phyloP scores from a whole-genome alignment of 1,140 invertebrate genomes.

The Drosophila sechellia region DNA sequence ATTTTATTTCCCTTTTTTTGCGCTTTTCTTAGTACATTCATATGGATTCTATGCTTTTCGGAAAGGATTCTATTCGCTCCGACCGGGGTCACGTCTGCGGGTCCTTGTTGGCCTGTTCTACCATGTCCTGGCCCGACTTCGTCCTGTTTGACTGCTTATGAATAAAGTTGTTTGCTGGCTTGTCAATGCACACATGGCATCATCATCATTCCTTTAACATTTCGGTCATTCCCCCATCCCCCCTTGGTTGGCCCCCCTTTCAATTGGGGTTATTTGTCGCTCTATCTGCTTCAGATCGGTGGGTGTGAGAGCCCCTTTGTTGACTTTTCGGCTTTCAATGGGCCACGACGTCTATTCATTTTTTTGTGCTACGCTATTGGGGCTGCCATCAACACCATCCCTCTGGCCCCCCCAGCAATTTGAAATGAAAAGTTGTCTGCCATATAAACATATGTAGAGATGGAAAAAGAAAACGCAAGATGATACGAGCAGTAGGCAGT shows the following conservation, averaged over 20 bases:
- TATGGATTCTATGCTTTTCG: conserved; percentile 27
- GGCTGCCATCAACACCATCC: conserved; percentile 16
- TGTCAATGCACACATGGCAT: conserved; percentile 72
- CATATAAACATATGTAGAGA: conserved; percentile 61
- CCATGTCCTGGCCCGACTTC: conserved; percentile 29
- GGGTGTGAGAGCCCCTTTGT: conserved; percentile 42
- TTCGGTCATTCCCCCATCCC: not conserved
- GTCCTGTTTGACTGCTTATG: conserved; percentile 71
- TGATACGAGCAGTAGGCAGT: conserved; percentile 65
- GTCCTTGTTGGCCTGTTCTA: conserved; percentile 12
- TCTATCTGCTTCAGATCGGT: conserved; percentile 63
- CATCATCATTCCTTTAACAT: conserved; percentile 14
- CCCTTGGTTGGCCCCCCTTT: conserved; percentile 29
- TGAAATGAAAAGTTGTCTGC: conserved; percentile 77
- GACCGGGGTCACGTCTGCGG: conserved; percentile 62
- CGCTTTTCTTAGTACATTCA: conserved; percentile 1
- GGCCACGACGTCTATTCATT: conserved; percentile 74
- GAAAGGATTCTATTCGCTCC: conserved; percentile 54
- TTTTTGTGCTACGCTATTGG: conserved; percentile 70
- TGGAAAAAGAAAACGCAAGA: conserved; percentile 49
- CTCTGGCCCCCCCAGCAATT: conserved; percentile 60
- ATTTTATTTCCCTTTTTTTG: too few species aligned
- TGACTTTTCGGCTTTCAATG: conserved; percentile 80
- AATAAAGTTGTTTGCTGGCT: conserved; percentile 77
- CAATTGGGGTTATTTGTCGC: conserved; percentile 83